phyloP scores from a whole-genome alignment of 2,888 invertebrate species.

The Catocala fraxini region DNA sequence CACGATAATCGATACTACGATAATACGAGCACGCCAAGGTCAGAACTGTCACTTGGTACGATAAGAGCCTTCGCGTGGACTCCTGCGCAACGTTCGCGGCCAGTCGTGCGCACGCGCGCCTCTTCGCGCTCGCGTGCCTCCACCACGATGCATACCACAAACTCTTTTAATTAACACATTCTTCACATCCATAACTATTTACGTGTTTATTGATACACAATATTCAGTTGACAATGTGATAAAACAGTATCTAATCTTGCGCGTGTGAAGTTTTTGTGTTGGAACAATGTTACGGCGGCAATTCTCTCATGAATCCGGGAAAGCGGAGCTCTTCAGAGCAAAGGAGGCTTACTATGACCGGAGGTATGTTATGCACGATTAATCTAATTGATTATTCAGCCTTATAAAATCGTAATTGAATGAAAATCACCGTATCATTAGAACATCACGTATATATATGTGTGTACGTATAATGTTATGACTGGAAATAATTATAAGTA shows the following conservation, averaged over 20 bases:
- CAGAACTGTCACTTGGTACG: conserved; percentile 67
- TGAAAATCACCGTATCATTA: not conserved
- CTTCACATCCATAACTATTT: not conserved
- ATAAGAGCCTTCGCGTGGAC: conserved; percentile 64
- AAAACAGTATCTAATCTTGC: conserved; percentile 14
- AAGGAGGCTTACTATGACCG: conserved; percentile 77
- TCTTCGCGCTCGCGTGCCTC: conserved; percentile 51
- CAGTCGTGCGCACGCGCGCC: conserved; percentile 55
- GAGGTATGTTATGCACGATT: conserved; percentile 51
- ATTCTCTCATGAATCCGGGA: conserved; percentile 82
- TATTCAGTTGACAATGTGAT: conserved; percentile 18
- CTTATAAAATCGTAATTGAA: not conserved
- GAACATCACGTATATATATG: too few species aligned
- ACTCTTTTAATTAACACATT: conserved; percentile 34
- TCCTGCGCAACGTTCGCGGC: conserved; percentile 55
- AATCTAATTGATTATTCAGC: not conserved
- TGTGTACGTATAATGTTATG: not conserved
- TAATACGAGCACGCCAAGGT: conserved; percentile 73
- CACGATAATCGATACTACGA: conserved; percentile 63
- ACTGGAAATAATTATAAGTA: too few species aligned
- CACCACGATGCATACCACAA: conserved; percentile 16
- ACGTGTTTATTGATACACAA: conserved; percentile 11
- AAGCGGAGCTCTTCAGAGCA: conserved; percentile 74
- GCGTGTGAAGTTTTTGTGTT: conserved; percentile 32
- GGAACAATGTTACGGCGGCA: conserved; percentile 73